Conservation (phyloP, 2,888 invertebrate species). For the Vanessa cardui region DNA sequence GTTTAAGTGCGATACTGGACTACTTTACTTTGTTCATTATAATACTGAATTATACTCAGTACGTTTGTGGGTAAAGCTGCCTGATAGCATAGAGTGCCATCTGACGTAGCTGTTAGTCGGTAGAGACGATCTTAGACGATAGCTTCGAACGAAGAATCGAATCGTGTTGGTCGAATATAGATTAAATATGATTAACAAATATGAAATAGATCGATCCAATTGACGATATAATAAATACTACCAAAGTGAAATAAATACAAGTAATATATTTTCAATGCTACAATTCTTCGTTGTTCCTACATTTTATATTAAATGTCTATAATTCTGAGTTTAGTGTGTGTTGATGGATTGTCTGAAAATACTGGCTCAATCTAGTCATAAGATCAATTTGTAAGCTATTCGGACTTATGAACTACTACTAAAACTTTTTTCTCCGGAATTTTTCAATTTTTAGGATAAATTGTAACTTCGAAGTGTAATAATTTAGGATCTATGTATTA, state of each 20-base stretch:
- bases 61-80: constrained; percentile 51
- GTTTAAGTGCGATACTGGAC: neutral
- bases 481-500: constrained; percentile 55
- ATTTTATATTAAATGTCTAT: constrained; percentile 77
- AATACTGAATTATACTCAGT: constrained; percentile 43
- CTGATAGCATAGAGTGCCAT: constrained; percentile 77
- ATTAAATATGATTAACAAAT: constrained; percentile 64
- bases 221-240: constrained; percentile 34
- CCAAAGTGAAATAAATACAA: constrained; percentile 45
- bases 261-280: constrained; percentile 57
- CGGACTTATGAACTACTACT: constrained; percentile 67
- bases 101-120: constrained; percentile 74
- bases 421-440: constrained; percentile 67
- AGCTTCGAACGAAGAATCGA: constrained; percentile 78
- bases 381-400: constrained; percentile 78
- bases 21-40: constrained; percentile 1
- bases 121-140: constrained; percentile 66
- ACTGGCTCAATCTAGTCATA: constrained; percentile 84
- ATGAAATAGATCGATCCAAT: constrained; percentile 56
- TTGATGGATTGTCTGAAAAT: constrained; percentile 65
- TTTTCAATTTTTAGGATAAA: constrained; percentile 67
- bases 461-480: constrained; percentile 50
- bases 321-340: constrained; percentile 67
- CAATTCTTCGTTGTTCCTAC: constrained; percentile 74
- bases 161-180: constrained; percentile 65